phyloP scores from a whole-genome alignment of 2,888 invertebrate species.

The Melanargia galathea region DNA sequence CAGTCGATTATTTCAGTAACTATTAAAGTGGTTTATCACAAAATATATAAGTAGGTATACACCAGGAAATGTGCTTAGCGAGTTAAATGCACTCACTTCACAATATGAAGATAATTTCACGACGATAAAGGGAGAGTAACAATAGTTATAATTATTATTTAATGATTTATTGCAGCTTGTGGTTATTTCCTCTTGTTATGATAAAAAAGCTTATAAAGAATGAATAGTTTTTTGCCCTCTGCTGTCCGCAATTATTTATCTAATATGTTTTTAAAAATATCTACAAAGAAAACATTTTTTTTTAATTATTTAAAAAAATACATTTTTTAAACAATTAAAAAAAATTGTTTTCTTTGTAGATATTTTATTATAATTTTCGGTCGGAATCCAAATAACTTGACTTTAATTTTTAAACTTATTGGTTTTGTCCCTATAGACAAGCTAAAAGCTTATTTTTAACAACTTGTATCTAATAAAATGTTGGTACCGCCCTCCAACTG shows the following conservation, averaged over 20 bases:
- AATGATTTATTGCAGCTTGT: conserved; percentile 33
- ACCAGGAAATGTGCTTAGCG: conserved; percentile 13
- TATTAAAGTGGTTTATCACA: too few species aligned
- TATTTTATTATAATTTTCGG: too few species aligned
- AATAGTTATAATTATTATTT: conserved; percentile 23
- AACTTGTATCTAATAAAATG: neutral
- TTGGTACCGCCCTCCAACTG: neutral
- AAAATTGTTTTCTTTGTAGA: too few species aligned
- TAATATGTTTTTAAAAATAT: conserved; percentile 14
- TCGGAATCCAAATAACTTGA: too few species aligned
- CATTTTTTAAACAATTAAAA: too few species aligned
- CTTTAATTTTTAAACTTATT: too few species aligned
- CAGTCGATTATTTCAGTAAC: too few species aligned
- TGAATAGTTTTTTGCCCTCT: conserved; percentile 43
- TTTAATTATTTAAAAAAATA: neutral
- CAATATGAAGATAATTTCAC: conserved; percentile 17
- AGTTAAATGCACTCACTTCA: conserved; percentile 31
- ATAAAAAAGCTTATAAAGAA: conserved; percentile 36
- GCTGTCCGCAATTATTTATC: conserved; percentile 39
- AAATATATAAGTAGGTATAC: too few species aligned
- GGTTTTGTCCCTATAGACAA: too few species aligned
- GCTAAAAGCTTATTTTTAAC: neutral
- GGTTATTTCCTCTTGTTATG: conserved; percentile 40
- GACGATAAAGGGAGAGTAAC: conserved; percentile 24
- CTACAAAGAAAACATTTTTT: conserved; percentile 2